Percentiles rank a stretch among this genome's conserved stretches.
Conservation (phyloP, 2,797 vertebrate species). For the Zalophus californianus region DNA sequence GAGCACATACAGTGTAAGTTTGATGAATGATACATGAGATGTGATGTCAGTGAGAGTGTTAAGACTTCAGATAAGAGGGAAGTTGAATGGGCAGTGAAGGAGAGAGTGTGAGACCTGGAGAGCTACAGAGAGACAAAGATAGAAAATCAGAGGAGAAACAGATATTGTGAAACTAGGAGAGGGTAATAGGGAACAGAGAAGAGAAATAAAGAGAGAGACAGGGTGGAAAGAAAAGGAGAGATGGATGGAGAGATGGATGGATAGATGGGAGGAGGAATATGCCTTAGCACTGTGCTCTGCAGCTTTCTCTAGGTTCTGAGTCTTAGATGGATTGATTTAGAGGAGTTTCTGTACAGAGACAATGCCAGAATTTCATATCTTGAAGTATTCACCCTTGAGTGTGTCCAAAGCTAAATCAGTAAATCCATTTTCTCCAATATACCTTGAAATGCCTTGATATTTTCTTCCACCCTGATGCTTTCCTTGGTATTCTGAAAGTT, state of each 20-base stretch:
- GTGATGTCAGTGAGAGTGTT: background rate
- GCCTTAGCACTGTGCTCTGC: background rate
- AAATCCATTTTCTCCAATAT: background rate
- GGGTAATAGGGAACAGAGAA: background rate
- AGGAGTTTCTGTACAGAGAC: background rate
- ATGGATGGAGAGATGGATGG: background rate
- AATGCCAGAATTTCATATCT: background rate
- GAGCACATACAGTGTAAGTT: background rate
- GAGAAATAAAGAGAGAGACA: background rate
- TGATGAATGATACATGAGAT: background rate
- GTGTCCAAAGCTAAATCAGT: background rate
- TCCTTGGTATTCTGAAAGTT: background rate
- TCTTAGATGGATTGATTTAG: background rate
- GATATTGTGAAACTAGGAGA: background rate
- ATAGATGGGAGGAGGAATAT: background rate
- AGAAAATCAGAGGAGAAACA: background rate
- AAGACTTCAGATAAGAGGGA: background rate
- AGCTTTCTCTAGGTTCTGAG: background rate
- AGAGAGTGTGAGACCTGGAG: background rate
- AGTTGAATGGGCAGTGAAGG: background rate
- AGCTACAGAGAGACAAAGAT: background rate
- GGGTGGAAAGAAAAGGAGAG: background rate
- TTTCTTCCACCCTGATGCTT: background rate
- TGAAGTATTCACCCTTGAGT: background rate
- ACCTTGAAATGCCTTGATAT: background rate